These are phyloP conservation scores for Lycaena phlaeas DNA, from an alignment of 2,888 invertebrate species.

Conservation along the genomic window DNA sequence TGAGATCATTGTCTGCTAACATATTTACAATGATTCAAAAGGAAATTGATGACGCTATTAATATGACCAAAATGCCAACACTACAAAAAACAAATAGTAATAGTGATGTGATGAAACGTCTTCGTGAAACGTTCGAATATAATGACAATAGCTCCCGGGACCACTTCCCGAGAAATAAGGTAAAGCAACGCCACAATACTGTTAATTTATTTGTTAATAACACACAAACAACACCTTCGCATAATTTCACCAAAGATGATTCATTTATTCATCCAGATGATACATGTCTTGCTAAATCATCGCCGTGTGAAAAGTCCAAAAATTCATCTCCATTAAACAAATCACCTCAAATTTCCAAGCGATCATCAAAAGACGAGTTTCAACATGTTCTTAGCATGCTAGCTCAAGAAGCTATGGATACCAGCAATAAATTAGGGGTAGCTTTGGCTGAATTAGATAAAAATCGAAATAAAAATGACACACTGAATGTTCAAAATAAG, in stretches of 20 bases:
- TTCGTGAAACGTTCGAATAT: conserved; percentile 58
- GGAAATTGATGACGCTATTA: conserved; percentile 73
- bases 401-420: conserved; percentile 83
- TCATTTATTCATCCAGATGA: conserved; percentile 66
- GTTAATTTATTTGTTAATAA: conserved; percentile 65
- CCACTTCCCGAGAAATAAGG: conserved; percentile 61
- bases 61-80: conserved; percentile 60
- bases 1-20: conserved; percentile 87
- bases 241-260: conserved; percentile 67
- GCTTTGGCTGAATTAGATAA: conserved; percentile 75
- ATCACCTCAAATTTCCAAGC: conserved; percentile 65
- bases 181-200: conserved; percentile 68
- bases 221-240: conserved; percentile 51
- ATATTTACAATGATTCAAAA: conserved; percentile 83
- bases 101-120: conserved; percentile 69
- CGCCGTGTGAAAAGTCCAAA: conserved; percentile 67
- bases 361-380: conserved; percentile 67
- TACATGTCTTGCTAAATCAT: conserved; percentile 60
- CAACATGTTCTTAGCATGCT: conserved; percentile 82
- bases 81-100: conserved; percentile 76
- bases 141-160: conserved; percentile 54
- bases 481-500: conserved; percentile 57
- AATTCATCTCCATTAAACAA: conserved; percentile 73
- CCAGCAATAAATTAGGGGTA: conserved; percentile 78
- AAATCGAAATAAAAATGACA: conserved; percentile 54